phyloP scores from a whole-genome alignment of 2,113 vertebrate genomes.

The Hystrix brachyura region DNA sequence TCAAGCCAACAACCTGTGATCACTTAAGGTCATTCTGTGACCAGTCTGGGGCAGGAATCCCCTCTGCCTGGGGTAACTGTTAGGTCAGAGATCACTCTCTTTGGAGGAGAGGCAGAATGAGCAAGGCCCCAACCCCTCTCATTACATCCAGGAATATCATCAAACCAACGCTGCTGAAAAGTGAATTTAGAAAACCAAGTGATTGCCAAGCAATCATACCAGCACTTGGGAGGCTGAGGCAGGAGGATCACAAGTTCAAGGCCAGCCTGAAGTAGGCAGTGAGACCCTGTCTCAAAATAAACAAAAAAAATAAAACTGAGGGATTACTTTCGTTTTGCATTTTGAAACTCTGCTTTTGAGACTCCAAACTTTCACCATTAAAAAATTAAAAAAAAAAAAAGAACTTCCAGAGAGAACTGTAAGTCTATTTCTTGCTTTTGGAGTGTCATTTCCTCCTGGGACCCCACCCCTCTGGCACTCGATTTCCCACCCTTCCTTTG shows the following conservation, averaged over 20 bases:
- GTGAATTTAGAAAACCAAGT: background rate
- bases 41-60: background rate
- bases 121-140: background rate
- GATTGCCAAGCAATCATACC: background rate
- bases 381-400: background rate
- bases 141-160: background rate
- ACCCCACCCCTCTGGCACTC: background rate
- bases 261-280: background rate
- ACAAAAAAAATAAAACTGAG: background rate
- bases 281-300: background rate
- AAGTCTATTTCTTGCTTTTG: background rate
- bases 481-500: constrained; percentile 77
- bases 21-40: background rate
- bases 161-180: background rate
- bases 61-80: background rate
- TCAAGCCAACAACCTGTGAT: constrained; percentile 25
- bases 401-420: background rate
- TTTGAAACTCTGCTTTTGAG: constrained; percentile 8
- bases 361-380: background rate
- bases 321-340: constrained; percentile 1
- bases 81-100: background rate
- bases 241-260: background rate
- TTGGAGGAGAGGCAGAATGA: background rate
- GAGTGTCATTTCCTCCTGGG: constrained; percentile 60
- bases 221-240: background rate